Percentiles rank a stretch among this genome's conserved stretches.
These are phyloP conservation scores for Gortyna flavago DNA, from an alignment of 2,888 invertebrate species.

Conservation along the genomic window DNA sequence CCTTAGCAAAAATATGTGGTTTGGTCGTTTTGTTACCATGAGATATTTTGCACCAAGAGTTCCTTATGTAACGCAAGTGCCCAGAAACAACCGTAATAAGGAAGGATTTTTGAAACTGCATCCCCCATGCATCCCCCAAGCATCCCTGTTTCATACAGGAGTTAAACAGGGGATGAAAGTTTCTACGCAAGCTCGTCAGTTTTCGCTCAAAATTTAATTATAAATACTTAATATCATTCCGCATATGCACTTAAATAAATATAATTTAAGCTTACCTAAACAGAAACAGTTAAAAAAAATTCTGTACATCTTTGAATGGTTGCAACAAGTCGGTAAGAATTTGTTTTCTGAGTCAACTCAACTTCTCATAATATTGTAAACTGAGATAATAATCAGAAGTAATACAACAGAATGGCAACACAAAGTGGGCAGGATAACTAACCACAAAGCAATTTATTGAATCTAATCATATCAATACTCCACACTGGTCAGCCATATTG, in stretches of 20 bases:
- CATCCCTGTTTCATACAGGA: no score
- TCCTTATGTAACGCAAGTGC: neutral
- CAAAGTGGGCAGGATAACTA: neutral
- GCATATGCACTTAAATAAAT: no score
- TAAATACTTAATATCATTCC: no score
- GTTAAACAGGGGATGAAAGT: neutral
- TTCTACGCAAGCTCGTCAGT: no score
- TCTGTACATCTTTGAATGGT: neutral
- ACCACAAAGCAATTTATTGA: neutral
- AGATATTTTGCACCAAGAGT: neutral
- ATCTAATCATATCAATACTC: constrained; percentile 12
- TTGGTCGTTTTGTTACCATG: no score
- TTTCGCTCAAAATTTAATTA: no score
- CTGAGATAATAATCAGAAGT: neutral
- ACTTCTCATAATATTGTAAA: neutral
- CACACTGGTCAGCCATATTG: neutral
- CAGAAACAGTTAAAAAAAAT: neutral
- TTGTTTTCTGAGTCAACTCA: no score
- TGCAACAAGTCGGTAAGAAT: neutral
- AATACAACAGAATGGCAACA: neutral
- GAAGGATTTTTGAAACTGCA: neutral
- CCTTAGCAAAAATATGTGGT: no score
- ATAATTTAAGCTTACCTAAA: no score
- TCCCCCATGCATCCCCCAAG: no score
- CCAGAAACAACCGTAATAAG: no score